Evolutionary conservation across 2,113 vertebrate species (phyloP).

Genomic region (chimpanzee (Pan troglodytes)): NHGRI_mPanTro3-v2.1_pri NC_072403.2:84173501-84174000

Average conservation of each 20-base stretch:
- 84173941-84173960: not conserved
- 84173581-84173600: not conserved
- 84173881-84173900: not conserved
- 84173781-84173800: not conserved
- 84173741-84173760: not conserved
- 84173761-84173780: not conserved
- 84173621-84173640: not conserved
- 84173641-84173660: not conserved
- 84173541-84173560: not conserved
- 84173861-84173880: constrained; percentile 1
- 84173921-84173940: not conserved
- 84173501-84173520: not conserved
- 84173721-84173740: not conserved
- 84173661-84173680: not conserved
- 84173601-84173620: not conserved
- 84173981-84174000: not conserved
- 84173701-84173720: not conserved
- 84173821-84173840: not conserved
- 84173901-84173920: not conserved
- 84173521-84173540: not conserved
- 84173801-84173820: not conserved
- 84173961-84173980: constrained; percentile 26
- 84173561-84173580: not conserved
- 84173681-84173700: not conserved
- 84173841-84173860: not conserved